Evolutionary conservation across 2,888 invertebrate genomes (phyloP).

Genomic region (Campoplex capitator): DNA sequence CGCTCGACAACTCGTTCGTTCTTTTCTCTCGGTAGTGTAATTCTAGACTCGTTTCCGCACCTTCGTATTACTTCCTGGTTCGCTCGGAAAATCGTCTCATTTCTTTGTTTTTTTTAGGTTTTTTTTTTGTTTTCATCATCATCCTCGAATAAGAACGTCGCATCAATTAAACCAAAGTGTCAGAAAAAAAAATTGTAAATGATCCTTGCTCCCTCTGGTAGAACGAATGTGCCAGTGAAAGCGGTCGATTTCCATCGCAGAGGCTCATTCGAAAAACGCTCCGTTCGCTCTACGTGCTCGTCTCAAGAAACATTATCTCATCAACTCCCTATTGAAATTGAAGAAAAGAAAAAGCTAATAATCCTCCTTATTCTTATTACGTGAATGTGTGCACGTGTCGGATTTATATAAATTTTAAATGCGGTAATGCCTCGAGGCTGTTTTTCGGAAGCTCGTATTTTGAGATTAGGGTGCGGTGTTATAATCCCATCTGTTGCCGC

Average conservation of each 20-base stretch:
- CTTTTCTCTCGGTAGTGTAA: conserved; percentile 66
- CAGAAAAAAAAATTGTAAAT: background rate
- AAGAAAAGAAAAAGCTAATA: background rate
- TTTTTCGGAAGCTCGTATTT: conserved; percentile 67
- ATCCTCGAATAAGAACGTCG: background rate
- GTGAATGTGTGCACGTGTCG: background rate
- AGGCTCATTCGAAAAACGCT: too few species aligned
- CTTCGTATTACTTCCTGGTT: conserved; percentile 66
- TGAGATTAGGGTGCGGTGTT: conserved; percentile 74
- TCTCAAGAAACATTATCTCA: background rate
- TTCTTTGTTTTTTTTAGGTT: background rate
- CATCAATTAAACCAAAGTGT: background rate
- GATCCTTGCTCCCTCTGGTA: background rate
- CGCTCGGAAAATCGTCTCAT: conserved; percentile 34
- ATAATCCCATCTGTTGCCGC: conserved; percentile 64
- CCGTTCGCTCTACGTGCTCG: too few species aligned
- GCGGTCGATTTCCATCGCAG: too few species aligned
- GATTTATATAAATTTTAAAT: background rate
- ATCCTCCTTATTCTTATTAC: background rate
- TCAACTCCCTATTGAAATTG: background rate
- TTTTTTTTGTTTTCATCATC: background rate
- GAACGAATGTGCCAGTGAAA: too few species aligned
- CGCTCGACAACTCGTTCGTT: conserved; percentile 37
- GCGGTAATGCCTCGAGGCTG: background rate
- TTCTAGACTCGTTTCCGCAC: conserved; percentile 73